Evolutionary conservation across 2,888 invertebrate species (phyloP).

Genomic region (Volucella inanis): DNA sequence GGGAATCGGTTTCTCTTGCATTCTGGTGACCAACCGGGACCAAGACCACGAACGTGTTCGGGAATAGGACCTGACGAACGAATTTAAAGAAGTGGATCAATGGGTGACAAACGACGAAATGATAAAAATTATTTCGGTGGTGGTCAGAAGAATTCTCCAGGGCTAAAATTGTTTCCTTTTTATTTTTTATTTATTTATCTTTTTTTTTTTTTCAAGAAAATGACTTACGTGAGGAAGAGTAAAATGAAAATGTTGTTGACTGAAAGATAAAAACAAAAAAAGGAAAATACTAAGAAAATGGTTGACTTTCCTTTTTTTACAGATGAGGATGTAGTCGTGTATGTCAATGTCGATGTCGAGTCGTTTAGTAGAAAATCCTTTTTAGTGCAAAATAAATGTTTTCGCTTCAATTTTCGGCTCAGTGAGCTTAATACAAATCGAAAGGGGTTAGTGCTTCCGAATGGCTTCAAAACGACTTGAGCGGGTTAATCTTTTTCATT

Average conservation of each 20-base stretch:
- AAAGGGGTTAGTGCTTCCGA: constrained; percentile 44
- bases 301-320: background rate
- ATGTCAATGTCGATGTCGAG: background rate
- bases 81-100: constrained; percentile 23
- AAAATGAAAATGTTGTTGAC: background rate
- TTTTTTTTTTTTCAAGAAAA: background rate
- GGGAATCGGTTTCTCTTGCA: background rate
- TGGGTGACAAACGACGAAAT: constrained; percentile 33
- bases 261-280: background rate
- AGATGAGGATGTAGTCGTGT: no score
- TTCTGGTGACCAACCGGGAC: constrained; percentile 9
- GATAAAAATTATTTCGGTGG: constrained; percentile 24
- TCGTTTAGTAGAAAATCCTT: constrained; percentile 12
- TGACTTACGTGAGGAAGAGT: background rate
- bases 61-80: no score
- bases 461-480: constrained; percentile 39
- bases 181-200: no score
- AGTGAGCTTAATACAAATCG: constrained; percentile 50
- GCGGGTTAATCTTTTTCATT: background rate
- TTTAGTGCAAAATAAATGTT: constrained; percentile 45
- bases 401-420: constrained; percentile 44
- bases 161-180: background rate
- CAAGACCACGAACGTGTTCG: no score
- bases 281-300: background rate
- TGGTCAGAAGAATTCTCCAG: background rate